Conservation (phyloP, 2,113 vertebrate genomes). For the Sander vitreus region DNA sequence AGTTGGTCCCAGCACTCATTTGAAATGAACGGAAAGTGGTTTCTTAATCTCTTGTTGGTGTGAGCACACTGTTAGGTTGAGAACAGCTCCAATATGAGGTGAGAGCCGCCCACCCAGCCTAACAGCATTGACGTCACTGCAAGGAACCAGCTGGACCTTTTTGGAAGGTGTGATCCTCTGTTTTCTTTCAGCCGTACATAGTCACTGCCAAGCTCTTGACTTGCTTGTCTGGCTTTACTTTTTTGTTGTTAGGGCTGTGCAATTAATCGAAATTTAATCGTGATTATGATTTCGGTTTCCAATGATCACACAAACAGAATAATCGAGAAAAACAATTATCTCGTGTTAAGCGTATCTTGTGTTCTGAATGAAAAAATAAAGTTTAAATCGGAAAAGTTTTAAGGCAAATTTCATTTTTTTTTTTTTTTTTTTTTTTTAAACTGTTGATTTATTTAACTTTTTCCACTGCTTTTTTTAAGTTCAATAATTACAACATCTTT, state of each 20-base stretch:
- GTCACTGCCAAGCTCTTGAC: background rate
- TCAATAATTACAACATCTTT: no score
- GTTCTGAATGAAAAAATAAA: no score
- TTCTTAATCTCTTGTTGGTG: background rate
- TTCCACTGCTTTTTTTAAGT: no score
- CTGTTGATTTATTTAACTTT: no score
- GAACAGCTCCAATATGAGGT: slow-evolving; percentile 19
- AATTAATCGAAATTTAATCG: no score
- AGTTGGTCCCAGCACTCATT: background rate
- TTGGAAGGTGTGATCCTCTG: slow-evolving; percentile 49
- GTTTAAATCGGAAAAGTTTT: no score
- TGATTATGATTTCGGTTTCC: no score
- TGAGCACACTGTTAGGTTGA: background rate
- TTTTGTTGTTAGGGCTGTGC: background rate
- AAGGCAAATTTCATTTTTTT: no score
- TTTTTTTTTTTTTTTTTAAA: no score
- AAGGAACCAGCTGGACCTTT: slow-evolving; percentile 49
- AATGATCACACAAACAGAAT: no score
- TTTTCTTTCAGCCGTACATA: slow-evolving; percentile 2
- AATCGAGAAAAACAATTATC: no score
- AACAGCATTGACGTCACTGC: slow-evolving; percentile 41
- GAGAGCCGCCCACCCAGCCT: slow-evolving; percentile 26
- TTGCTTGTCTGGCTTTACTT: background rate
- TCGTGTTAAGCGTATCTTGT: no score
- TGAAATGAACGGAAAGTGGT: background rate